phyloP scores from a whole-genome alignment of 1,140 invertebrate genomes.

The Caerostris extrusa region DNA sequence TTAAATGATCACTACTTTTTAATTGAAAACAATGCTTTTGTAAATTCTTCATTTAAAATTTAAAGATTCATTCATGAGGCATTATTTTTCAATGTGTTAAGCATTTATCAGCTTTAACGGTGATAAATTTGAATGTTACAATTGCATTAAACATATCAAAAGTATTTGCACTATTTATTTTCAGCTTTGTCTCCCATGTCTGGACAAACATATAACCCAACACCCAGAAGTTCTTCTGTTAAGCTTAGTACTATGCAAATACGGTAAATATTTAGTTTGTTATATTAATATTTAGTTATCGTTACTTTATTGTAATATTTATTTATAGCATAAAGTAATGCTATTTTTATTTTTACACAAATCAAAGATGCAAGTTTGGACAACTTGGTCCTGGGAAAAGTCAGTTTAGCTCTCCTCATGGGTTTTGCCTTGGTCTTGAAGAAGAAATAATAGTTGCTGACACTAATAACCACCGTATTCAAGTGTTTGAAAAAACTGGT shows the following conservation, averaged over 20 bases:
- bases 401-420: constrained; percentile 98
- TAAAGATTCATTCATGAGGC: too few relatives aligned
- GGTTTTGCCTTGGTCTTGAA: constrained; percentile 96
- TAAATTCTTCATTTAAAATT: too few relatives aligned
- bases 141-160: not conserved
- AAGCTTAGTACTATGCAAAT: constrained; percentile 83
- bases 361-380: constrained; percentile 92
- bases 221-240: constrained; percentile 77
- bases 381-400: constrained; percentile 93
- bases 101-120: too few relatives aligned
- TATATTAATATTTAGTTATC: not conserved
- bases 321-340: not conserved
- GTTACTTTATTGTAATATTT: not conserved
- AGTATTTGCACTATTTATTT: not conserved
- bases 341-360: not conserved
- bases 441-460: constrained; percentile 96
- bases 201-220: constrained; percentile 70
- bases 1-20: too few relatives aligned
- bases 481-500: constrained; percentile 95
- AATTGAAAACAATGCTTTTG: too few relatives aligned
- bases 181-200: constrained; percentile 64
- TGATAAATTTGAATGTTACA: too few relatives aligned
- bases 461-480: constrained; percentile 97
- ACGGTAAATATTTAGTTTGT: constrained; percentile 79
- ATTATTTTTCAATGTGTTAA: too few relatives aligned